These are phyloP conservation scores for Malaclemys terrapin DNA, from an alignment of 2,113 vertebrate genomes.

Conservation along the genomic window DNA sequence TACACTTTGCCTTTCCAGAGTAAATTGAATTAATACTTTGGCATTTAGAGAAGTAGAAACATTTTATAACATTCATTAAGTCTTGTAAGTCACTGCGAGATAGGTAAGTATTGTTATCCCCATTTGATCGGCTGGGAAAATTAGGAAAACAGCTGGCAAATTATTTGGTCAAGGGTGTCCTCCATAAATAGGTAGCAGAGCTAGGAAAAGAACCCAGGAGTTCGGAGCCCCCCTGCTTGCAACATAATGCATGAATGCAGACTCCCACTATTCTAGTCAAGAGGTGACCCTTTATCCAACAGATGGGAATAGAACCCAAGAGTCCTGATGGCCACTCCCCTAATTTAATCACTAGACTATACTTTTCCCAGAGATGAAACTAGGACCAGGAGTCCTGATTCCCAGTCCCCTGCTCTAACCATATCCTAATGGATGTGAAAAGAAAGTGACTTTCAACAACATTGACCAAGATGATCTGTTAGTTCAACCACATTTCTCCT, in stretches of 20 bases:
- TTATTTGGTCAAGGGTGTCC: neutral
- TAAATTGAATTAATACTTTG: too few species aligned
- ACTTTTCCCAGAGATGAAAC: neutral
- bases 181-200: neutral
- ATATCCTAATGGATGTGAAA: neutral
- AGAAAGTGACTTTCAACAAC: neutral
- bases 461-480: accelerated
- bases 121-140: too few species aligned
- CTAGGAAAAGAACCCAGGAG: neutral
- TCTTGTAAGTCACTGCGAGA: too few species aligned
- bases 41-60: too few species aligned
- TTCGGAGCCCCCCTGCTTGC: neutral
- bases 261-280: too few species aligned
- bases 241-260: neutral
- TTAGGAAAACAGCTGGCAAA: too few species aligned
- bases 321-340: neutral
- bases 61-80: too few species aligned
- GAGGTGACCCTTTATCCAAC: neutral
- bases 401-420: too few species aligned
- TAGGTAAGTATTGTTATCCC: too few species aligned
- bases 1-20: too few species aligned
- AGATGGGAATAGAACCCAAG: neutral
- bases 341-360: neutral
- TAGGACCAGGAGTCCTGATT: neutral
- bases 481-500: neutral